Base-by-base conservation (phyloP, 2,888 invertebrate species). In the Halictus ligatus region DNA sequence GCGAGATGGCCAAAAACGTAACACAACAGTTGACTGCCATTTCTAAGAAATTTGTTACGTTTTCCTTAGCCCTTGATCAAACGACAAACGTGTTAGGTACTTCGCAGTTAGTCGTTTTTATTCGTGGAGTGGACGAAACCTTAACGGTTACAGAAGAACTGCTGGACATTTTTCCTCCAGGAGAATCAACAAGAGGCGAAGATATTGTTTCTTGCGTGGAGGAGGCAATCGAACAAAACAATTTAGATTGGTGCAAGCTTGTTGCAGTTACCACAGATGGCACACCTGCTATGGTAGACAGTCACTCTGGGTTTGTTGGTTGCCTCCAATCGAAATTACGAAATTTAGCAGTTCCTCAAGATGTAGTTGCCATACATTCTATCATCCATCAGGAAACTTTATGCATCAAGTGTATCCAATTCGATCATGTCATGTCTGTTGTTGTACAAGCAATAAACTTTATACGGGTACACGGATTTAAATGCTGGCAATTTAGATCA, bases 181-280 rank as follows among this genome's bases (percentile, higher is more conserved):
- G 50, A 15, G 50, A 54, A 21, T 54, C 74, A 15, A 75, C 54
- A 1, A 75, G 50, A 40, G 74, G 35, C 21, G 74, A 75, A 40
- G 54, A 75, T 40, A 75, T 75, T 21, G 50, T 75, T 13, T 75
- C 74, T 4, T 75, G 54, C 8, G 74, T 75, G 40, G 74, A 75
- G 40, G 74, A 54, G 50, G 74, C 74, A 40, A 54, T 75, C 35
- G 74, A 75, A 54, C 50, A 75, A 8, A 54, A 54, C 54, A 35
- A 50, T 75, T 35, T 75, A 54, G 74, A 75, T 54, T 75, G 74
- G 74, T 50, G 40, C 50, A 75, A 75, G 40, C 74, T 75, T 0
- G 74, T 75, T 21, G 29, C 74, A 12, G 74, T 75, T 35, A 15
- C 74, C 21, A 75, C 74, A 6, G 54, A 75, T 21, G 74, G 74